Evolutionary conservation across 2,797 vertebrate genomes (phyloP), one percentile per base, ranked within the genome.

Genomic region (Babyrousa celebensis): DNA sequence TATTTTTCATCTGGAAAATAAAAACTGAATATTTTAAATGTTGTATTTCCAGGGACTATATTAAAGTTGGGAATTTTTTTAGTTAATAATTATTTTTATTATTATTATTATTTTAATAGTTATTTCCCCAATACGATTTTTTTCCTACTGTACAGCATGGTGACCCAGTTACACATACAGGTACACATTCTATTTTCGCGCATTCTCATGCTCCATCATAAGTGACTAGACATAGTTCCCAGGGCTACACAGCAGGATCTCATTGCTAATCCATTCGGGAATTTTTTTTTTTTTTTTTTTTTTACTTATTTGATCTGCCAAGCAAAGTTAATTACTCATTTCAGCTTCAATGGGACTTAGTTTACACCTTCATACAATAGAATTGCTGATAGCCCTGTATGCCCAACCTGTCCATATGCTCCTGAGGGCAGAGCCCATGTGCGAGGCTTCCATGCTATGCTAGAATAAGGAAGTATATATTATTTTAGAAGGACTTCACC

Each of bases 21-120:
- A 94, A 89, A 89, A 79, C 18, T 43, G 18, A n/a, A 56, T 25
- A 85, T 68, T 70, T 88, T 80, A 65, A 94, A 91, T 94, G 20
- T 82, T 91, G 54, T 48, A 27, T 80, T 62, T 16, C 48, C 52
- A 85, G 56, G 43, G 40, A 52, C 12, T 62, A 29, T 54, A 75
- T 92, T 94, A 71, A 79, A 80, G 79, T 68, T 82, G 56, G 17
- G 40, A 72, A 72, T 85, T 91, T 91, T 36, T 27, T 72, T 1
- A 36, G 36, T 36, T 36, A 36, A 36, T 36, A 36, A 36, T 36
- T 36, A 36, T 36, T 36, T 36, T 36, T 36, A 36, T 36, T 36
- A 36, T 36, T 36, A 36, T 36, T 36, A 36, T 36, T 36, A 36
- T 36, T 36, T 36, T 36, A 36, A 36, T 36, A 36, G 36, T 36